Evolutionary conservation across 64 coral and sea anemone genomes (phyloP).

Genomic region (Pachyseris speciosa): DNA sequence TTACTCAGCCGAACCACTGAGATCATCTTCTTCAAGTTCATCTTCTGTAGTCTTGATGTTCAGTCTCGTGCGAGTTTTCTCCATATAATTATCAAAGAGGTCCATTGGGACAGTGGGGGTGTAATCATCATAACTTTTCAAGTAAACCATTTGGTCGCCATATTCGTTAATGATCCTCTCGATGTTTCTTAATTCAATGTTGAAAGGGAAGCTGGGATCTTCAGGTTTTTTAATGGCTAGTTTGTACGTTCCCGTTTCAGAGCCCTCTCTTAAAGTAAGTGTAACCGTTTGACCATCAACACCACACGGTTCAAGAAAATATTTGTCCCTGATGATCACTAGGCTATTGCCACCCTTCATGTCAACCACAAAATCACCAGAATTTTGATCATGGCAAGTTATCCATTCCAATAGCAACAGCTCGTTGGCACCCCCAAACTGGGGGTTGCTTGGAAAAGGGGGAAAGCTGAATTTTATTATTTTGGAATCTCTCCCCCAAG

Average conservation of each 20-base stretch:
- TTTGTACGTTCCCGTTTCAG: neutral
- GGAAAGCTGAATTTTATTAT: neutral
- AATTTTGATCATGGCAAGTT: neutral
- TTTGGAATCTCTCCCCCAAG: neutral
- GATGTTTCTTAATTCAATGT: neutral
- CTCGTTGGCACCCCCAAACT: neutral
- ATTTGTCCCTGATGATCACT: constrained; percentile 3
- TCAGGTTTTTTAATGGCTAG: neutral
- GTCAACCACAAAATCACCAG: neutral
- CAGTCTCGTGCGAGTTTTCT: neutral
- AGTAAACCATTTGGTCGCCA: neutral
- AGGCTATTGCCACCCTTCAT: neutral
- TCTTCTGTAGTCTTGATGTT: neutral
- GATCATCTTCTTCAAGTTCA: neutral
- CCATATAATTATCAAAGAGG: neutral
- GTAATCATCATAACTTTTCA: neutral
- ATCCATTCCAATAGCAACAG: neutral
- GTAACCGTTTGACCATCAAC: neutral
- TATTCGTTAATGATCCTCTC: neutral
- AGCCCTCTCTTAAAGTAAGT: neutral
- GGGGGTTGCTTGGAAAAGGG: neutral
- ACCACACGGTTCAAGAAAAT: constrained; percentile 1
- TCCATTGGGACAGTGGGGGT: neutral
- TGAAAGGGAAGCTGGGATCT: neutral
- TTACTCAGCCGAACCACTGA: too few species aligned